Percentiles rank a stretch among this genome's conserved stretches.
These are phyloP conservation scores for Athripsodes cinereus DNA, from an alignment of 2,888 invertebrate genomes.

Conservation along the genomic window DNA sequence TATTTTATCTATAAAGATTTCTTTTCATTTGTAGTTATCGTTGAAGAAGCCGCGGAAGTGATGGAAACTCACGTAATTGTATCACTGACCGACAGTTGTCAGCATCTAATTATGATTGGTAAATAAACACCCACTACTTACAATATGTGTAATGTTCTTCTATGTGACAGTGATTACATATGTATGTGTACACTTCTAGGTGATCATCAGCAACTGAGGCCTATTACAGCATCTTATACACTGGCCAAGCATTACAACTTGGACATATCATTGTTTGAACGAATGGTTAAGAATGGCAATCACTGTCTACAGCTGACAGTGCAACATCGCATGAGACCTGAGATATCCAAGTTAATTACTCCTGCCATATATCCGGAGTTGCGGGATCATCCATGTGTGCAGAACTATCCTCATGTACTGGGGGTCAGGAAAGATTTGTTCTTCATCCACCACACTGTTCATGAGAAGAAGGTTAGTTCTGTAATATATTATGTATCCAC, in stretches of 20 bases:
- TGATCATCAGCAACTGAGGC: constrained; percentile 77
- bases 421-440: not conserved
- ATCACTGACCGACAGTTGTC: constrained; percentile 62
- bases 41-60: constrained; percentile 88
- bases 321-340: constrained; percentile 73
- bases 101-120: constrained; percentile 82
- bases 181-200: constrained; percentile 37
- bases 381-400: constrained; percentile 30
- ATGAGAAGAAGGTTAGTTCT: constrained; percentile 33
- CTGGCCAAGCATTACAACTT: constrained; percentile 61
- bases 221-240: constrained; percentile 62
- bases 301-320: constrained; percentile 53
- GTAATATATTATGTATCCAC: not conserved
- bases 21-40: constrained; percentile 51
- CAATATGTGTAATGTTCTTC: not conserved
- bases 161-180: not conserved
- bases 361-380: constrained; percentile 63
- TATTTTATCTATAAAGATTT: too few species aligned
- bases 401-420: not conserved
- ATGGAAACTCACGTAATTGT: constrained; percentile 79
- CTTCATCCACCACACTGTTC: not conserved
- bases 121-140: constrained; percentile 10
- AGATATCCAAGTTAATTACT: constrained; percentile 46
- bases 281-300: constrained; percentile 64
- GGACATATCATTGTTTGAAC: constrained; percentile 76